A percentile compares a stretch with the other conserved stretches of the same genome.
Evolutionary conservation across 1,140 invertebrate genomes (phyloP).

Genomic region (Cheumatopsyche charites): DNA sequence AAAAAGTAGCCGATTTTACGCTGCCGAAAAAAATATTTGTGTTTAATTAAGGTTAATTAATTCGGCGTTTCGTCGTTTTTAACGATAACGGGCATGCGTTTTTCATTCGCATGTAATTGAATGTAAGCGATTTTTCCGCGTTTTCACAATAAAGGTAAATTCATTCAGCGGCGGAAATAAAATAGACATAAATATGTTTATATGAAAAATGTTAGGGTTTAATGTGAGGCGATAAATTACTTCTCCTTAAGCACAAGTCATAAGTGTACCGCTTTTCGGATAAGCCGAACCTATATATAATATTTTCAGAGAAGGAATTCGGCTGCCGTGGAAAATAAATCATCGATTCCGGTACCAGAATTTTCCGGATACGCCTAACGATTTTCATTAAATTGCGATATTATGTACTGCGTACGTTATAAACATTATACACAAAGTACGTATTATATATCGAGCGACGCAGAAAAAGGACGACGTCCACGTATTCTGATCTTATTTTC

Average conservation of each 20-base stretch:
- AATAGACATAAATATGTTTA: background rate
- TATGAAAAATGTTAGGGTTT: constrained; percentile 18
- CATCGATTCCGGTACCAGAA: constrained; percentile 22
- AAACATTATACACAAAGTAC: background rate
- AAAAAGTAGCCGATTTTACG: background rate
- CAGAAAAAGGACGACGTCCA: background rate
- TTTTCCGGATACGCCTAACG: constrained; percentile 33
- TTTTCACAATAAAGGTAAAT: background rate
- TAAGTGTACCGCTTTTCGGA: constrained; percentile 31
- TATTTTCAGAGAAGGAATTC: constrained; percentile 28
- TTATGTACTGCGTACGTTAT: background rate
- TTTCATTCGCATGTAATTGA: background rate
- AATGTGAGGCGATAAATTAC: constrained; percentile 28
- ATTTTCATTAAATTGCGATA: constrained; percentile 38
- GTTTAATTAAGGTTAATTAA: background rate
- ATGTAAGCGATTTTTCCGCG: background rate
- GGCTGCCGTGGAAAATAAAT: constrained; percentile 22
- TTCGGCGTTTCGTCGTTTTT: too few relatives aligned
- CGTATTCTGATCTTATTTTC: too few relatives aligned
- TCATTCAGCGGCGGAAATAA: background rate
- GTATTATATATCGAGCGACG: background rate
- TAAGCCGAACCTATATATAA: constrained; percentile 13
- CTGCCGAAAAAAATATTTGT: background rate
- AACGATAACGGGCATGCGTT: too few relatives aligned
- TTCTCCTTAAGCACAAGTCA: constrained; percentile 25